Conservation (phyloP, 2,888 invertebrate genomes). For the Nipponacmea schrenckii region DNA sequence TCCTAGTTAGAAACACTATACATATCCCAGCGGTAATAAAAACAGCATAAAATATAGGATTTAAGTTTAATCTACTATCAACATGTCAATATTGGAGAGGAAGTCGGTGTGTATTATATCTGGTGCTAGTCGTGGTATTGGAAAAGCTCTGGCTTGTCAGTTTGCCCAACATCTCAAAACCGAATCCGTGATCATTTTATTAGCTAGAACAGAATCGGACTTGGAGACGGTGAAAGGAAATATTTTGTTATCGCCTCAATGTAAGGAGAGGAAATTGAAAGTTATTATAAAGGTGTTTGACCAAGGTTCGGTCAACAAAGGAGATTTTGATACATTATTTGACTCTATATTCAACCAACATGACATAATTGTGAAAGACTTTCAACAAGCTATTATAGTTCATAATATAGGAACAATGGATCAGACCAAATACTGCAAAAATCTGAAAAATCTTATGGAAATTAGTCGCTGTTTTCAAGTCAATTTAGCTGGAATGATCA, state of each 20-base stretch:
- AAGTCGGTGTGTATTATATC: slow-evolving; percentile 75
- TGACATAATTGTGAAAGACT: slow-evolving; percentile 57
- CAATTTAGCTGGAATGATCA: slow-evolving; percentile 80
- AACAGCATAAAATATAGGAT: no score
- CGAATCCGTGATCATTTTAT: slow-evolving; percentile 79
- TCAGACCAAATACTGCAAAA: slow-evolving; percentile 74
- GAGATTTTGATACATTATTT: slow-evolving; percentile 32
- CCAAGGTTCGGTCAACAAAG: slow-evolving; percentile 38
- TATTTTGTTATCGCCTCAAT: slow-evolving; percentile 19
- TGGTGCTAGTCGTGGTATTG: slow-evolving; percentile 90
- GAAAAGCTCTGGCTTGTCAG: slow-evolving; percentile 81
- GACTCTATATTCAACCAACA: slow-evolving; percentile 30
- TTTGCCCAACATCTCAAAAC: slow-evolving; percentile 76
- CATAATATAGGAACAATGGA: slow-evolving; percentile 91
- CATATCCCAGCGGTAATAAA: no score
- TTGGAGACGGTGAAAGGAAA: slow-evolving; percentile 73
- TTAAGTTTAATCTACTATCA: no score
- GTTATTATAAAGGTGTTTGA: slow-evolving; percentile 37
- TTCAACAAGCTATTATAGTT: slow-evolving; percentile 79
- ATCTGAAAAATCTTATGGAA: slow-evolving; percentile 74
- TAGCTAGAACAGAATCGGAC: slow-evolving; percentile 79
- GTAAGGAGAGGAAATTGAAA: slow-evolving; percentile 15
- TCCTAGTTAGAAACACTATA: no score
- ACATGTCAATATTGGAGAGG: neutral
- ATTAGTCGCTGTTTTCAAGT: slow-evolving; percentile 79